Percentiles rank a stretch among this genome's conserved stretches.
Conservation (phyloP, 2,113 vertebrate species). For the Otis tarda region DNA sequence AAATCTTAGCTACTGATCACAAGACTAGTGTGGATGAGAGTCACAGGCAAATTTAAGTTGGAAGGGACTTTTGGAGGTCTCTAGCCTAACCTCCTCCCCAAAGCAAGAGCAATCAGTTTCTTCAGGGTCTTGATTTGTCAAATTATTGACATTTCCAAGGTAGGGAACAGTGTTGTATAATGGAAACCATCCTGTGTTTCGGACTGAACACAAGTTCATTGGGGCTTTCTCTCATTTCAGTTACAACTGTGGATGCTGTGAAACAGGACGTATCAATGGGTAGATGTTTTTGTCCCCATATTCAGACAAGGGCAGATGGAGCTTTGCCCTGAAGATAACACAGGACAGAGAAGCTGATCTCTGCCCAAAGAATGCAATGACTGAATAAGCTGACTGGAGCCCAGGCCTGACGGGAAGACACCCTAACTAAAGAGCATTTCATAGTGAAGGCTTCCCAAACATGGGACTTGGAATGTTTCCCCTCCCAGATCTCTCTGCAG, state of each 20-base stretch:
- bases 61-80: background rate
- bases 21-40: background rate
- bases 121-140: background rate
- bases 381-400: accelerated
- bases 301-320: background rate
- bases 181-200: background rate
- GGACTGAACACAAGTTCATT: background rate
- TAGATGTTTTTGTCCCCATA: background rate
- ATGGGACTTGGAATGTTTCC: background rate
- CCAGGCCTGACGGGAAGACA: accelerated
- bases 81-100: background rate
- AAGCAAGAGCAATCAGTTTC: background rate
- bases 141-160: background rate
- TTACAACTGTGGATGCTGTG: background rate
- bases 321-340: background rate
- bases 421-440: background rate
- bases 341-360: background rate
- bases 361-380: background rate
- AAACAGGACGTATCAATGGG: background rate
- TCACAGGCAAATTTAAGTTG: background rate
- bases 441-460: background rate
- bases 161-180: background rate
- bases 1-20: background rate
- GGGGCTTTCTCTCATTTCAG: background rate
- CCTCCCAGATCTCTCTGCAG: background rate